These are phyloP conservation scores for Nomada fucata DNA, from an alignment of 2,888 invertebrate genomes.

Conservation along the genomic window DNA sequence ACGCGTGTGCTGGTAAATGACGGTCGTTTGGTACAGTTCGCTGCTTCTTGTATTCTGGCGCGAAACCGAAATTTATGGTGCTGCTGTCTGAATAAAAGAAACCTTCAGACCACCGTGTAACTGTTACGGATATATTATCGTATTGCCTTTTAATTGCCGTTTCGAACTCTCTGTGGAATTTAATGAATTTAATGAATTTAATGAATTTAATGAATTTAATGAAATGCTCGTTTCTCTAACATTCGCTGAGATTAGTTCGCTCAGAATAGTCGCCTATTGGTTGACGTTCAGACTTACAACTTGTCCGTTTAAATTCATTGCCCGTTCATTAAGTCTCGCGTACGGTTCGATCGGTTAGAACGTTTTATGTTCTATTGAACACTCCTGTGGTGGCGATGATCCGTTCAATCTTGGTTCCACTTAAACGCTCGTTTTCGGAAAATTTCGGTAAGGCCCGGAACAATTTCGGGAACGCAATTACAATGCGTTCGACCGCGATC, in stretches of 20 bases:
- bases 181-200: neutral
- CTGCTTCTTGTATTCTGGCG: too few species aligned
- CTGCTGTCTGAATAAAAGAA: too few species aligned
- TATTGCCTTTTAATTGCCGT: too few species aligned
- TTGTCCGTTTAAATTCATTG: constrained; percentile 27
- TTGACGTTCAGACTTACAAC: constrained; percentile 13
- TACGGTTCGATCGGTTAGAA: neutral
- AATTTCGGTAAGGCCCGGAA: constrained; percentile 53
- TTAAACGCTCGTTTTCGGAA: constrained; percentile 19
- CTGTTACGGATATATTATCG: too few species aligned
- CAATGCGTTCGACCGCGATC: constrained; percentile 53
- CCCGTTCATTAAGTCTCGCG: constrained; percentile 15
- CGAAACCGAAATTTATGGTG: too few species aligned
- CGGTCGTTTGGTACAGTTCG: too few species aligned
- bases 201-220: constrained; percentile 3
- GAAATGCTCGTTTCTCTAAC: constrained; percentile 21
- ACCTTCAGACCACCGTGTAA: too few species aligned
- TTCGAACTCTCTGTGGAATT: neutral
- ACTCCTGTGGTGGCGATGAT: neutral
- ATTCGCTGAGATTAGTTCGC: constrained; percentile 13
- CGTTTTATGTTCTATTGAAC: neutral
- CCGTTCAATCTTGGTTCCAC: neutral
- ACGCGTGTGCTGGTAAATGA: too few species aligned
- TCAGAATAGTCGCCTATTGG: neutral
- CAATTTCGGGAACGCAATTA: constrained; percentile 46